These are phyloP conservation scores for Montipora capricornis DNA, from an alignment of 64 coral and sea anemone species.

Conservation along the genomic window DNA sequence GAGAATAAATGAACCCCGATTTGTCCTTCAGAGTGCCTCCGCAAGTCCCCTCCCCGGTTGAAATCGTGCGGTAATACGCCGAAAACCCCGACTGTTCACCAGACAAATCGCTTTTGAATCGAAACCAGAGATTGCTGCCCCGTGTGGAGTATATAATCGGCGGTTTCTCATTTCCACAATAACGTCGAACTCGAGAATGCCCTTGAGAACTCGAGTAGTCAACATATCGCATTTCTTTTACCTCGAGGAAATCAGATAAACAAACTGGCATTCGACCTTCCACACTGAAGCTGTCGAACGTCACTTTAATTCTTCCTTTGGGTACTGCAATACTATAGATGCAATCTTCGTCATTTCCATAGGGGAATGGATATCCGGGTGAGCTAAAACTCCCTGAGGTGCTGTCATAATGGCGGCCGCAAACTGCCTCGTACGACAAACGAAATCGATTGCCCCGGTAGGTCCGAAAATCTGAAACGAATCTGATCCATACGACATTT, in stretches of 20 bases:
- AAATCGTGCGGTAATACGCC: conserved; percentile 78
- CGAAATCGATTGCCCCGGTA: conserved; percentile 77
- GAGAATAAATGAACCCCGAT: conserved; percentile 80
- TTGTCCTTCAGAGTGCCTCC: conserved; percentile 44
- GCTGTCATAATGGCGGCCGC: conserved; percentile 73
- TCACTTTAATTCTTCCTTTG: conserved; percentile 82
- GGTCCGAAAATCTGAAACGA: conserved; percentile 77
- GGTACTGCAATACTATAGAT: conserved; percentile 93
- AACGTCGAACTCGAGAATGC: conserved; percentile 45
- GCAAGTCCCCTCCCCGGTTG: conserved; percentile 76
- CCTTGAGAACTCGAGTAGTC: conserved; percentile 54
- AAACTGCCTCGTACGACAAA: conserved; percentile 83
- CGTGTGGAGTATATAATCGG: conserved; percentile 85
- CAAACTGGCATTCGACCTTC: conserved; percentile 79
- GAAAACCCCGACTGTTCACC: conserved; percentile 52
- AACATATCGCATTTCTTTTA: conserved; percentile 81
- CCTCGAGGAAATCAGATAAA: conserved; percentile 77
- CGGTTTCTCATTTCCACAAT: conserved; percentile 79
- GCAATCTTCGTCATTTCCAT: conserved; percentile 77
- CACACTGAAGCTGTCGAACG: conserved; percentile 84
- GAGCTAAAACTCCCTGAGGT: conserved; percentile 77
- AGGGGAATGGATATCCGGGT: conserved; percentile 65
- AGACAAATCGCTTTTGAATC: conserved; percentile 78
- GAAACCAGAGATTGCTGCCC: conserved; percentile 78
- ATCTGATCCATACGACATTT: conserved; percentile 84